Evolutionary conservation across 1,140 invertebrate genomes (phyloP).

Genomic region (Drosophila parabipectinata): DNA sequence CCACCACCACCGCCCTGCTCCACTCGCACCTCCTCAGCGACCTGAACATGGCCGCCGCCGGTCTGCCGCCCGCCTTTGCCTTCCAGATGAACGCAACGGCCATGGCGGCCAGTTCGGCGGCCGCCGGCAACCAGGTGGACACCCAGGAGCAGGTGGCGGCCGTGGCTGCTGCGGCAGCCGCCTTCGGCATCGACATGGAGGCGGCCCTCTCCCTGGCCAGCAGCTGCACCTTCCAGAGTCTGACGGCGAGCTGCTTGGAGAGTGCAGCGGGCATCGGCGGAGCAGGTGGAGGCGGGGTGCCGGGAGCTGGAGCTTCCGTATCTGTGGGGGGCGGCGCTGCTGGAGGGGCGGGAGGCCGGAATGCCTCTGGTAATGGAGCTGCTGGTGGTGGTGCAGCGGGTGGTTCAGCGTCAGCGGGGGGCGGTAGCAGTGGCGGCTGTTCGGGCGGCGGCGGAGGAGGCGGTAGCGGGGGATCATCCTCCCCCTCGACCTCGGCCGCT

Average conservation of each 20-base stretch:
- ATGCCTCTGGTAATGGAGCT: constrained; percentile 21
- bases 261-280: constrained; percentile 15
- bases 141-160: constrained; percentile 85
- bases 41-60: constrained; percentile 84
- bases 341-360: constrained; percentile 19
- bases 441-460: constrained; percentile 30
- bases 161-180: constrained; percentile 69
- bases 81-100: constrained; percentile 84
- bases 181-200: constrained; percentile 77
- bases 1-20: constrained; percentile 85
- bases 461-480: constrained; percentile 60
- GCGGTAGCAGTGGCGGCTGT: constrained; percentile 28
- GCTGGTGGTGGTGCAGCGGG: constrained; percentile 18
- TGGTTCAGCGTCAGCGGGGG: constrained; percentile 13
- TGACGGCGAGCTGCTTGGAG: constrained; percentile 59
- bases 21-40: constrained; percentile 82
- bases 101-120: constrained; percentile 70
- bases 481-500: constrained; percentile 77
- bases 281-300: background rate
- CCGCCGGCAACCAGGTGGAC: constrained; percentile 77
- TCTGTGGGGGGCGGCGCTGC: constrained; percentile 21
- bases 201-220: constrained; percentile 83
- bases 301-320: constrained; percentile 15
- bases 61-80: constrained; percentile 77
- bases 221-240: constrained; percentile 66